phyloP scores from a whole-genome alignment of 2,113 vertebrate genomes.

The Gambusia affinis region DNA sequence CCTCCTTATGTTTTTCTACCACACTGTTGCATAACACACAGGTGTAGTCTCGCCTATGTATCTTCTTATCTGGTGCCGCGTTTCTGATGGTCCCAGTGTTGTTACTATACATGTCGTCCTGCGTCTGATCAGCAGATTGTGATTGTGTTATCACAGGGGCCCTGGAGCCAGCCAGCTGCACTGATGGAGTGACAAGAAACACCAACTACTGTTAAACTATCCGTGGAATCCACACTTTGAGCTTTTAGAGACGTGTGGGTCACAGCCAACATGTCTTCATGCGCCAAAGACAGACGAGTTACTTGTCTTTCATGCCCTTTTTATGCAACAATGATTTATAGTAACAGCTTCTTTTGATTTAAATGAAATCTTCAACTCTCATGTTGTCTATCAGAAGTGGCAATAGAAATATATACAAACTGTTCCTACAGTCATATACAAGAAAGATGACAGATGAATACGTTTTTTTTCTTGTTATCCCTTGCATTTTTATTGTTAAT shows the following conservation, averaged over 20 bases:
- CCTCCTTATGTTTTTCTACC: constrained; percentile 18
- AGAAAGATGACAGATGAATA: background rate
- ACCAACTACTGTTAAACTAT: constrained; percentile 4
- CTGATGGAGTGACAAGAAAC: constrained; percentile 61
- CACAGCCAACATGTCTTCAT: background rate
- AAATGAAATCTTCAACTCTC: background rate
- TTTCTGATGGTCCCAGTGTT: constrained; percentile 37
- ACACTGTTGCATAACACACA: constrained; percentile 50
- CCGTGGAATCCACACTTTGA: constrained; percentile 20
- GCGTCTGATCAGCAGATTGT: constrained; percentile 41
- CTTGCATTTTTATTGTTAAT: background rate
- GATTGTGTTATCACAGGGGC: constrained; percentile 71
- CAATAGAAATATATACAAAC: no score
- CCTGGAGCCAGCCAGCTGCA: constrained; percentile 56
- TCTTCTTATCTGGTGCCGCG: constrained; percentile 51
- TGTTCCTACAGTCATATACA: background rate
- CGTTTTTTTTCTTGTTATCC: background rate
- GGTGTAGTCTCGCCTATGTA: constrained; percentile 67
- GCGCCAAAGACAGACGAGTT: background rate
- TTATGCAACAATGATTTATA: background rate
- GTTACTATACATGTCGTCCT: constrained; percentile 24
- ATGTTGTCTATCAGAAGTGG: background rate
- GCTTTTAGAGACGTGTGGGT: background rate
- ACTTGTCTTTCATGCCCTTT: background rate
- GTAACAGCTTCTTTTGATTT: background rate